These are phyloP conservation scores for Xestia ashworthii DNA, from an alignment of 2,888 invertebrate genomes.

Conservation along the genomic window DNA sequence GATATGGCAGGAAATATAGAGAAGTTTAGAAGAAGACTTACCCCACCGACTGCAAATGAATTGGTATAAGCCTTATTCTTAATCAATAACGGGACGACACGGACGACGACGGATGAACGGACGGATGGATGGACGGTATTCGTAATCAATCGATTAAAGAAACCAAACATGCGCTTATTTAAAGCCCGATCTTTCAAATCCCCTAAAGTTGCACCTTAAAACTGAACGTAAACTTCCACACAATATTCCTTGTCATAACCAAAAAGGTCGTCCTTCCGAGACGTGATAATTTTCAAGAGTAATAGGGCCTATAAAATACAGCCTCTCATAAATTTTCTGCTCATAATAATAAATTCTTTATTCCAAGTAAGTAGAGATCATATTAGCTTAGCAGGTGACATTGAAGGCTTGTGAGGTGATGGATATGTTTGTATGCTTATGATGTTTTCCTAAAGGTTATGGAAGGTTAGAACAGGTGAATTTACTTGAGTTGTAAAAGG, in stretches of 20 bases:
- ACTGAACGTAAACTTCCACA: background rate
- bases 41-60: too few species aligned
- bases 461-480: background rate
- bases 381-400: constrained; percentile 34
- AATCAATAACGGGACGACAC: too few species aligned
- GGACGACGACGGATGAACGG: too few species aligned
- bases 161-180: background rate
- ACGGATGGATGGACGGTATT: too few species aligned
- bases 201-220: background rate
- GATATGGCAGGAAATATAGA: too few species aligned
- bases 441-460: constrained; percentile 29
- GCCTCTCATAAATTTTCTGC: constrained; percentile 37
- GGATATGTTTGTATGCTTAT: constrained; percentile 34
- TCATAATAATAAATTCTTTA: constrained; percentile 20
- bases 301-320: constrained; percentile 46
- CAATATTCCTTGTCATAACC: constrained; percentile 22
- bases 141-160: too few species aligned
- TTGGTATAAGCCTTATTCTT: too few species aligned
- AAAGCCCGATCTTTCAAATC: background rate
- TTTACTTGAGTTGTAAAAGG: background rate
- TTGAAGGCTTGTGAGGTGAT: constrained; percentile 16
- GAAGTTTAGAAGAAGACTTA: too few species aligned
- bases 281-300: constrained; percentile 53
- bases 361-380: constrained; percentile 6
- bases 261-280: constrained; percentile 17